These are phyloP conservation scores for Palythoa grandiflora DNA, from an alignment of 92 coral and sea anemone genomes.

Conservation along the genomic window DNA sequence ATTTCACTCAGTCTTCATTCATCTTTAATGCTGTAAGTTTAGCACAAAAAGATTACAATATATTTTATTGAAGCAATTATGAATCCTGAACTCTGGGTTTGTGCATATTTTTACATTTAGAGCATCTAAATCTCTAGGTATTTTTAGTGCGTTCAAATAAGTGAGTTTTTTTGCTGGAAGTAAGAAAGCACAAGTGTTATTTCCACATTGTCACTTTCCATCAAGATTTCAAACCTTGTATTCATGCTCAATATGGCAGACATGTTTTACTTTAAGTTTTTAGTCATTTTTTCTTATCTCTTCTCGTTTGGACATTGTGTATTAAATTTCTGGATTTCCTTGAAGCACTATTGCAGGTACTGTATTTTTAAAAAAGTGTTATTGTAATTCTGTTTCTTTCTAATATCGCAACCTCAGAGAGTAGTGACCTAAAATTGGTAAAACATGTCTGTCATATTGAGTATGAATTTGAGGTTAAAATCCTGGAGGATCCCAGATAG, in stretches of 20 bases:
- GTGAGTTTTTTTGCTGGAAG: not conserved
- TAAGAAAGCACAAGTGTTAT: not conserved
- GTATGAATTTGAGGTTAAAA: too few species aligned
- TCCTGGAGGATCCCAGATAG: too few species aligned
- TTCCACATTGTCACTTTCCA: not conserved
- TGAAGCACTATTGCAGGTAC: not conserved
- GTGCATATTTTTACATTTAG: too few species aligned
- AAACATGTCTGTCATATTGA: too few species aligned
- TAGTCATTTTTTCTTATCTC: constrained; percentile 12
- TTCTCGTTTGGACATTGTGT: constrained; percentile 10
- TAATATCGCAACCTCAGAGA: not conserved
- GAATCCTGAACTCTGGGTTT: too few species aligned
- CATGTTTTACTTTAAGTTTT: constrained; percentile 7
- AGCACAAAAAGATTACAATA: too few species aligned
- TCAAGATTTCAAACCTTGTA: not conserved
- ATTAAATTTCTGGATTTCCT: constrained; percentile 2
- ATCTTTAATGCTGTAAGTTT: too few species aligned
- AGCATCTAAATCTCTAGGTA: too few species aligned
- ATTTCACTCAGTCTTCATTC: too few species aligned
- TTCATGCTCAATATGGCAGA: constrained; percentile 13
- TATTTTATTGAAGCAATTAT: too few species aligned
- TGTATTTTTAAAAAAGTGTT: not conserved
- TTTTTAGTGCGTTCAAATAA: not conserved
- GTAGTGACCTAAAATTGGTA: too few species aligned
- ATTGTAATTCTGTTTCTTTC: constrained; percentile 10